Evolutionary conservation across 2,888 invertebrate species (phyloP).

Genomic region (Drosophila maculinotata): DNA sequence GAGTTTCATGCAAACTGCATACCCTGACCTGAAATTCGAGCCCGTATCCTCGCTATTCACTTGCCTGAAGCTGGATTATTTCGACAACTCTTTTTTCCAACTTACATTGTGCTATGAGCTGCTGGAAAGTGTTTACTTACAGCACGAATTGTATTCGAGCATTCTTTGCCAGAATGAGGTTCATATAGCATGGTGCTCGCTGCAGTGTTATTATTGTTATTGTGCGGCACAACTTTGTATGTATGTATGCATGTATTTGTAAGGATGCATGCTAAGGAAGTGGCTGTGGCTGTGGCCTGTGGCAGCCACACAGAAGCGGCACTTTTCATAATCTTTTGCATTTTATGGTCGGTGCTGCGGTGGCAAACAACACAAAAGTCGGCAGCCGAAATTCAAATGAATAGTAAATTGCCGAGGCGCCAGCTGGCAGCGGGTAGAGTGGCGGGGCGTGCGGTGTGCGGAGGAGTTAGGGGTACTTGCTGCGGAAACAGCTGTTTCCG

Average conservation of each 20-base stretch:
- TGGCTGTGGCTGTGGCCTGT: conserved; percentile 26
- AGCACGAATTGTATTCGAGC: conserved; percentile 2
- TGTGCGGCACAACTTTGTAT: conserved; percentile 36
- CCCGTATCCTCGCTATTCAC: too few species aligned
- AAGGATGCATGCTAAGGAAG: conserved; percentile 50
- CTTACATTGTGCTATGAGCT: neutral
- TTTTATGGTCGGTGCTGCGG: conserved; percentile 69
- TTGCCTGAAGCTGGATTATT: neutral
- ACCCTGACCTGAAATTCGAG: too few species aligned
- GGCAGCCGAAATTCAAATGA: conserved; percentile 76
- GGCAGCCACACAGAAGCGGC: conserved; percentile 49
- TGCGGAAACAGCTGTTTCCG: conserved; percentile 77
- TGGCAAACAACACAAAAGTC: conserved; percentile 58
- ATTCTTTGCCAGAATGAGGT: conserved; percentile 11
- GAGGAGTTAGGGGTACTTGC: conserved; percentile 4
- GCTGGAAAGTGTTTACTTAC: conserved; percentile 8
- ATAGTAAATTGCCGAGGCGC: conserved; percentile 65
- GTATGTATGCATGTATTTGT: conserved; percentile 19
- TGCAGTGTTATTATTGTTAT: conserved; percentile 47
- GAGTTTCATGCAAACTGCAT: too few species aligned
- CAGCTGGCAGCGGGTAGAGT: conserved; percentile 22
- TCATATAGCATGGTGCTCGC: conserved; percentile 29
- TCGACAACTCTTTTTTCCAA: neutral
- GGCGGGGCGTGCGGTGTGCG: neutral
- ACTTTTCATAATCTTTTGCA: conserved; percentile 77